Conservation (phyloP, 2,888 invertebrate genomes). For the Eurois occulta region DNA sequence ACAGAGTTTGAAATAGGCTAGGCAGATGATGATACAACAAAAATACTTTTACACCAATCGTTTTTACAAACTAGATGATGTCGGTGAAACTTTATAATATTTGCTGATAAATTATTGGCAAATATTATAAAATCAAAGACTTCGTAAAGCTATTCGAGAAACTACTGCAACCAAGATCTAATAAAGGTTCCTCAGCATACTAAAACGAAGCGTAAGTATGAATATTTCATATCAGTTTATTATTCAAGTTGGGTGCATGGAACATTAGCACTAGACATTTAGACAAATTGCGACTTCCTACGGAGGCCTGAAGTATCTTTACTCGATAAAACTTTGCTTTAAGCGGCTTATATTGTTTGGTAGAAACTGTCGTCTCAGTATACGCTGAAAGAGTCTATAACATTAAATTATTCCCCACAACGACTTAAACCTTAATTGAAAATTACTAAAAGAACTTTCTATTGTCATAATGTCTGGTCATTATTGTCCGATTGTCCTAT, state of each 20-base stretch:
- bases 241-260: conserved; percentile 53
- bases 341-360: neutral
- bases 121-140: neutral
- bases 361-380: neutral
- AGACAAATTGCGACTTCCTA: conserved; percentile 47
- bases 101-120: no score
- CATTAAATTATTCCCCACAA: neutral
- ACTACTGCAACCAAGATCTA: conserved; percentile 2
- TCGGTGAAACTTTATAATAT: neutral
- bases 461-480: neutral
- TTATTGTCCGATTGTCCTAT: neutral
- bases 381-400: neutral
- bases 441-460: neutral
- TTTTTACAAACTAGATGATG: neutral
- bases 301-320: conserved; percentile 13
- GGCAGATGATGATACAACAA: no score
- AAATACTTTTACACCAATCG: no score
- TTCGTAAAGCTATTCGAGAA: neutral
- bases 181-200: conserved; percentile 7
- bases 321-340: neutral
- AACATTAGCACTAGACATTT: conserved; percentile 48
- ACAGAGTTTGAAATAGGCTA: no score
- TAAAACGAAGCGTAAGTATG: conserved; percentile 30
- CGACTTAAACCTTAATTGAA: neutral
- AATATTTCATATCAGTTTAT: conserved; percentile 62